These are phyloP conservation scores for Delia radicum DNA, from an alignment of 1,140 invertebrate genomes.

Conservation along the genomic window DNA sequence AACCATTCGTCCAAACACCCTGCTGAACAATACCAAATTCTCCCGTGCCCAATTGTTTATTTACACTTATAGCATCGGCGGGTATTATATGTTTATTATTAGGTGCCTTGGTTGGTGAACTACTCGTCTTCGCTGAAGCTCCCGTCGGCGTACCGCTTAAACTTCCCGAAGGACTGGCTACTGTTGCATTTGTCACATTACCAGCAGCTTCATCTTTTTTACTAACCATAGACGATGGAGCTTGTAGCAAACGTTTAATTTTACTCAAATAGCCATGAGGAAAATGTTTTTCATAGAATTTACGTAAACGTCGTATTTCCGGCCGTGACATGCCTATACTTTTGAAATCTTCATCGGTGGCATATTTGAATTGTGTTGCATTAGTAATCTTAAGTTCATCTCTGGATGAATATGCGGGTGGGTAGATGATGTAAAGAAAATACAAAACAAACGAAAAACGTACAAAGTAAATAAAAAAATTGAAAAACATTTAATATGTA, in stretches of 20 bases:
- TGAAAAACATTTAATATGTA: neutral
- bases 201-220: constrained; percentile 62
- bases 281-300: constrained; percentile 90
- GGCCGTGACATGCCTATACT: constrained; percentile 94
- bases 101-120: constrained; percentile 63
- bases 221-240: constrained; percentile 54
- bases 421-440: neutral
- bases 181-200: constrained; percentile 53
- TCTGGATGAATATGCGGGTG: constrained; percentile 57
- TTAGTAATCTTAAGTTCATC: constrained; percentile 77
- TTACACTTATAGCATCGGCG: constrained; percentile 87
- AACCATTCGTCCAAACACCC: constrained; percentile 96
- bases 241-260: constrained; percentile 76
- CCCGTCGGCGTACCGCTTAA: constrained; percentile 3
- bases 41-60: constrained; percentile 92
- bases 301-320: constrained; percentile 89
- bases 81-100: constrained; percentile 92
- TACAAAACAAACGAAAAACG: neutral
- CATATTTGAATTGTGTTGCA: constrained; percentile 96
- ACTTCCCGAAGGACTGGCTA: constrained; percentile 24
- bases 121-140: constrained; percentile 31
- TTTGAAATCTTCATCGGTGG: constrained; percentile 86
- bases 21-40: constrained; percentile 98
- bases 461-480: neutral
- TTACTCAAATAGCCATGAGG: constrained; percentile 91